Conservation (phyloP, 2,888 invertebrate species). For the Eupeodes luniger region DNA sequence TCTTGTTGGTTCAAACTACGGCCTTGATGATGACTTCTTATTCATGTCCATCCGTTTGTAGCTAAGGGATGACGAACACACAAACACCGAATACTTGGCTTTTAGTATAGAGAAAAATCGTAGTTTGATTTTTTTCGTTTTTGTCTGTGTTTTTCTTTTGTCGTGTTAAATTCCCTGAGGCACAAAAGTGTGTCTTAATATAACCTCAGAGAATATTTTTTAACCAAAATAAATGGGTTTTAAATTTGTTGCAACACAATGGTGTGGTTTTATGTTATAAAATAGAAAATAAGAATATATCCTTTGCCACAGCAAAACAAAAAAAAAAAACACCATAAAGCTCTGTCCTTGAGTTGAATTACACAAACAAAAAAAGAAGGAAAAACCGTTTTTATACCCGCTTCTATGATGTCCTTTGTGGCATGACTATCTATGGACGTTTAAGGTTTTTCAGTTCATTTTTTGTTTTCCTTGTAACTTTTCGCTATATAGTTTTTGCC, state of each 20-base stretch:
- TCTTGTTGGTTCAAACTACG: conserved; percentile 34
- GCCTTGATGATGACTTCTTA: conserved; percentile 44
- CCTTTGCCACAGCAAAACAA: conserved; percentile 9
- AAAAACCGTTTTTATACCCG: background rate
- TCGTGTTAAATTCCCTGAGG: conserved; percentile 14
- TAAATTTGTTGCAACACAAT: conserved; percentile 82
- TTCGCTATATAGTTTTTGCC: background rate
- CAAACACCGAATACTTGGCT: background rate
- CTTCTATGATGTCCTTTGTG: conserved; percentile 29
- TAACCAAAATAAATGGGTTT: conserved; percentile 83
- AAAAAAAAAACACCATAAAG: conserved; percentile 41
- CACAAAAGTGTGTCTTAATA: conserved; percentile 77
- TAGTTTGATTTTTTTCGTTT: conserved; percentile 38
- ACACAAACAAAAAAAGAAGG: conserved; percentile 1
- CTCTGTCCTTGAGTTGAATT: conserved; percentile 28
- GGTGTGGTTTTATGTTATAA: conserved; percentile 57
- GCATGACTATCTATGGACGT: conserved; percentile 12
- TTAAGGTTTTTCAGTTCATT: conserved; percentile 21
- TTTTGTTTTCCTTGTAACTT: background rate
- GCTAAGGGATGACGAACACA: conserved; percentile 45
- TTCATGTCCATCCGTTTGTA: conserved; percentile 6
- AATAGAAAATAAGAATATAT: conserved; percentile 7
- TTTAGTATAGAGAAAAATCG: background rate
- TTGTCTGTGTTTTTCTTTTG: background rate
- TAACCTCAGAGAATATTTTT: conserved; percentile 79